Evolutionary conservation across 37 sponge, comb jelly and placozoan genomes (phyloP), one percentile per base, ranked within the genome.

Genomic region (Tethya wilhelma): DNA sequence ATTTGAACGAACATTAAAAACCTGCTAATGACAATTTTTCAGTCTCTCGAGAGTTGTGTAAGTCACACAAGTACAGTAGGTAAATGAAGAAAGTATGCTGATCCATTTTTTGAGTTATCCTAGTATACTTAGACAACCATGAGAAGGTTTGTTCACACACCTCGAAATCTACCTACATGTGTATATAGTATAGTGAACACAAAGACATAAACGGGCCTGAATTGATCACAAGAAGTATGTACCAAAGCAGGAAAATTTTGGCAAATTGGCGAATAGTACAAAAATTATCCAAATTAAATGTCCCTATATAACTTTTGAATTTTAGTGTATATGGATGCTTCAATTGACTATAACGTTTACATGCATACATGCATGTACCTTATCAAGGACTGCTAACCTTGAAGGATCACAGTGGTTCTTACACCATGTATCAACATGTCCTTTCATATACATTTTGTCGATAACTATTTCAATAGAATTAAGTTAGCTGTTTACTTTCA

Each of bases 61-160:
- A 25, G 44, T 71, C 72, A 42, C 6, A n/a, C n/a, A n/a, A n/a
- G n/a, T n/a, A n/a, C n/a, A n/a, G n/a, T 26, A 25, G 43, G 25
- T 25, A 33, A 71, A 11, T 44, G 23, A 6, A 44, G 26, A 44
- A 71, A 71, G 67, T 65, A 64, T 63, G 28, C 36, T 44, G 37
- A 4, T 8, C 31, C 53, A 64, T 65, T 19, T 11, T 42, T 7
- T 26, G 45, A 29, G 79, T 78, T 44, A 78, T 64, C 38, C 32
- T 62, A 5, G 29, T 4, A 39, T 64, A 78, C 3, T 63, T 44
- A 12, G 65, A 78, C 5, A 78, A 34, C 65, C 67, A 62, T 17
- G 79, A 78, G 46, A 78, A 78, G 2, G 4, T 5, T 37, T 78
- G 79, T 67, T 78, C 67, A 39, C 79, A 78, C 4, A 78, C 65